Conservation (phyloP, 2,888 invertebrate species). For the Tillus elongatus region DNA sequence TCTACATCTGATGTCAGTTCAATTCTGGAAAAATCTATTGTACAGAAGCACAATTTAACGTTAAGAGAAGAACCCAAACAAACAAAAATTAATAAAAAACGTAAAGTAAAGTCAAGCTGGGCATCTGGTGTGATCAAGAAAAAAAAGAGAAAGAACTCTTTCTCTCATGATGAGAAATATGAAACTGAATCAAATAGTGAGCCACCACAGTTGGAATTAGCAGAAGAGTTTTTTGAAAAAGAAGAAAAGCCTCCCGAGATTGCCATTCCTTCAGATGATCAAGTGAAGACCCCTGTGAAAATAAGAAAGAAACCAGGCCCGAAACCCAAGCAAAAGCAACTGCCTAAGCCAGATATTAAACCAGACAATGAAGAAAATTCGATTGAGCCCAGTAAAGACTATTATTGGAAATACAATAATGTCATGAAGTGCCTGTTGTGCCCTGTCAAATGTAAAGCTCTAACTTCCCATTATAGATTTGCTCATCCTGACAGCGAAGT, state of each 20-base stretch:
- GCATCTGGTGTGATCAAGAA: conserved; percentile 32
- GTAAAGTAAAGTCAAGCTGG: conserved; percentile 18
- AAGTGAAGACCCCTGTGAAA: conserved; percentile 9
- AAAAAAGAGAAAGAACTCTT: conserved; percentile 33
- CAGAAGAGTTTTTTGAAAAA: not conserved
- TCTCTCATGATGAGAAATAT: not conserved
- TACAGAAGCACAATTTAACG: no score
- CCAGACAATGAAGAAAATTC: conserved; percentile 2
- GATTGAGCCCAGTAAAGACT: conserved; percentile 37
- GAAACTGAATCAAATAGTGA: not conserved
- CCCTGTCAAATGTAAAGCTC: conserved; percentile 48
- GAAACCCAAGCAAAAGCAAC: conserved; percentile 1
- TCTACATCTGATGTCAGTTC: no score
- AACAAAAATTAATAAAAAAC: conserved; percentile 1
- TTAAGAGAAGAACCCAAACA: not conserved
- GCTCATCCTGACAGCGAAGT: conserved; percentile 57
- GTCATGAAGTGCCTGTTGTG: conserved; percentile 54
- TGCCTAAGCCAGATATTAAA: no score
- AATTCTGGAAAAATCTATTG: not conserved
- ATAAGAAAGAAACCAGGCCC: conserved; percentile 3
- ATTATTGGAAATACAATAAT: conserved; percentile 41
- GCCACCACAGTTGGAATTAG: not conserved
- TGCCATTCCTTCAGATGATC: conserved; percentile 13
- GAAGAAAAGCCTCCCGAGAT: not conserved
- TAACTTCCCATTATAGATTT: conserved; percentile 58